Evolutionary conservation across 2,113 vertebrate species (phyloP).

Genomic region (Herpailurus yagouaroundi): DNA sequence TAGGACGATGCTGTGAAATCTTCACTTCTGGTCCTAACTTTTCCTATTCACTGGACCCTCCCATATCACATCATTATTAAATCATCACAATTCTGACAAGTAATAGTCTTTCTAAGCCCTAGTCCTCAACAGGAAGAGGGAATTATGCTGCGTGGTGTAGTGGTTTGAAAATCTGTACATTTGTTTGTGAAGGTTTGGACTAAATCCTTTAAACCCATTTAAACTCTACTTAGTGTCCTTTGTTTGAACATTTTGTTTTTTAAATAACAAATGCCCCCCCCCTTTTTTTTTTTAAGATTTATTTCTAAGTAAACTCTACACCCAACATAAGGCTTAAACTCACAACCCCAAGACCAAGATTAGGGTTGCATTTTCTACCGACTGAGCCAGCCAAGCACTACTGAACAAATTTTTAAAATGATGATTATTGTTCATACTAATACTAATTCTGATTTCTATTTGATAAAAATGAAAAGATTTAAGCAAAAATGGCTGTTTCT

Average conservation of each 20-base stretch:
- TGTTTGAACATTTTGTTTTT: neutral
- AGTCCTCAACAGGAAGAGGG: constrained; percentile 8
- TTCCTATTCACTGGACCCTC: neutral
- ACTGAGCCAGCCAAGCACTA: neutral
- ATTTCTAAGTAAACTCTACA: neutral
- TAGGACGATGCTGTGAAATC: constrained; percentile 29
- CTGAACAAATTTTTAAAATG: neutral
- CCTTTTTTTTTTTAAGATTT: neutral
- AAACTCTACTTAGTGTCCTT: neutral
- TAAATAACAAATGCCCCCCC: neutral
- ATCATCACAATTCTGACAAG: neutral
- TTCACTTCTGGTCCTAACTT: constrained; percentile 24
- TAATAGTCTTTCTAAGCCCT: constrained; percentile 18
- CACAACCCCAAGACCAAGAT: neutral
- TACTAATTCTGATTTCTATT: constrained; percentile 14
- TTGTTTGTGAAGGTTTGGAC: constrained; percentile 36
- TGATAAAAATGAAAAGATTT: constrained; percentile 12
- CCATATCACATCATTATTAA: neutral
- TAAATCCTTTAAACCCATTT: constrained; percentile 24
- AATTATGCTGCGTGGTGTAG: neutral
- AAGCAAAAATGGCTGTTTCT: constrained; percentile 36
- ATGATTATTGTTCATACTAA: constrained; percentile 14
- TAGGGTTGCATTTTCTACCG: neutral
- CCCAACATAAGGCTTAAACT: neutral
- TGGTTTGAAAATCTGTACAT: neutral